Conservation (phyloP, 2,888 invertebrate genomes). For the Auanema freiburgensis region DNA sequence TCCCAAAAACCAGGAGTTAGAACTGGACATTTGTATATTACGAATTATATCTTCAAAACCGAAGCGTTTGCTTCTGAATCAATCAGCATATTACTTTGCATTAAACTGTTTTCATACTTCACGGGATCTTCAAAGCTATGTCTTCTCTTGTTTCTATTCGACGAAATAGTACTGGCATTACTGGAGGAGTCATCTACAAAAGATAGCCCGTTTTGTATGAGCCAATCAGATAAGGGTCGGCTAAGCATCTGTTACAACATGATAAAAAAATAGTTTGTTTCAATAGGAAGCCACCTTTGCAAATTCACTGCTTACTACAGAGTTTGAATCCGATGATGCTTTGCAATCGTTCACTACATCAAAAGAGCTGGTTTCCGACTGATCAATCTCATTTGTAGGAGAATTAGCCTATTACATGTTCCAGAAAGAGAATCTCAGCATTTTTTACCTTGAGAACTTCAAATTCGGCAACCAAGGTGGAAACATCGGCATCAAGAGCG, state of each 20-base stretch:
- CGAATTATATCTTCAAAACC: too few species aligned
- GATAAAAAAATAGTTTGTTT: background rate
- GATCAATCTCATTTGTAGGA: background rate
- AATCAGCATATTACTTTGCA: background rate
- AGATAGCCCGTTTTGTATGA: background rate
- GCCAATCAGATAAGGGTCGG: constrained; percentile 11
- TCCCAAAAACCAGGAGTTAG: too few species aligned
- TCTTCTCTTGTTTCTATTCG: constrained; percentile 2
- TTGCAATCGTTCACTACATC: constrained; percentile 4
- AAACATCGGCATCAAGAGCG: constrained; percentile 3
- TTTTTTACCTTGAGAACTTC: constrained; percentile 1
- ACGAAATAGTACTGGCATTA: background rate
- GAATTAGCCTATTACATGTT: background rate
- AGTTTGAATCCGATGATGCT: background rate
- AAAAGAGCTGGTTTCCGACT: constrained; percentile 6
- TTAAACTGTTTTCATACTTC: background rate
- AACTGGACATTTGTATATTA: too few species aligned
- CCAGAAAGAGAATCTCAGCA: background rate
- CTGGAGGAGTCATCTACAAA: background rate
- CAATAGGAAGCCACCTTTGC: background rate
- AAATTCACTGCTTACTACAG: constrained; percentile 7
- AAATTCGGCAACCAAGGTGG: constrained; percentile 7
- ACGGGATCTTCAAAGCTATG: constrained; percentile 9
- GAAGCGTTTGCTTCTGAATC: background rate
- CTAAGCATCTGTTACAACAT: background rate